Base-by-base conservation (phyloP, 1,140 invertebrate genomes). In the Mizuhopecten yessoensis region DNA sequence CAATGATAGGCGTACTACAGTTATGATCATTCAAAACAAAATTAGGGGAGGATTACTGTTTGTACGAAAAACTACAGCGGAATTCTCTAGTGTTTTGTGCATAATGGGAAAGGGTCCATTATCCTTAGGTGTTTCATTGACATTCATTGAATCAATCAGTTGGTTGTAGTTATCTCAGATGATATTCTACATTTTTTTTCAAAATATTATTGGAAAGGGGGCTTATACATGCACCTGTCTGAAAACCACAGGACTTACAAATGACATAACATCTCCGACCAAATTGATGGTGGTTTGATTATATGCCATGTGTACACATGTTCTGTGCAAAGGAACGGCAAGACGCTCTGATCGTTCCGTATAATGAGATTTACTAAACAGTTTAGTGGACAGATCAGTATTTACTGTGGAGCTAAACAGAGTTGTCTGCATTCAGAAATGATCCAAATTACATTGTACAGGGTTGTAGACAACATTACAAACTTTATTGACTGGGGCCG, bases 401-500 rank as follows among this genome's bases (percentile, higher is more conserved):
- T 75, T 75, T 75, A 75, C 23, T 75, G 57, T n/a, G n/a, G 57
- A 75, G n/a, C 3, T 75, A 75, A 75, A 75, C 17, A 75, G 57
- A 75, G 57, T 75, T 75, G 57, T 75, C 57, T 75, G 57, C 57
- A 75, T 29, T 75, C 23, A 75, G 57, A 29, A 75, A 75, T 75
- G 57, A 75, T 75, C 57, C 57, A 75, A 75, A 75, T 75, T n/a
- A 75, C 57, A 75, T 75, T 75, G 57, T 75, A 75, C 57, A 75
- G 57, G 9, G 9, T 75, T 75, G 57, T 29, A 75, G 57, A 29
- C 57, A 75, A 75, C 57, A 75, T 75, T 75, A 75, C 23, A 29
- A 75, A 75, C 57, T 7, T 75, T 75, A 75, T n/a, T n/a, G 57
- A 75, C 57, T 75, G n/a, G 57, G 57, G 57, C 57, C 57, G 5